A percentile compares a stretch with the other conserved stretches of the same genome.
Evolutionary conservation across 2,888 invertebrate genomes (phyloP).

Genomic region (Griposia aprilina): DNA sequence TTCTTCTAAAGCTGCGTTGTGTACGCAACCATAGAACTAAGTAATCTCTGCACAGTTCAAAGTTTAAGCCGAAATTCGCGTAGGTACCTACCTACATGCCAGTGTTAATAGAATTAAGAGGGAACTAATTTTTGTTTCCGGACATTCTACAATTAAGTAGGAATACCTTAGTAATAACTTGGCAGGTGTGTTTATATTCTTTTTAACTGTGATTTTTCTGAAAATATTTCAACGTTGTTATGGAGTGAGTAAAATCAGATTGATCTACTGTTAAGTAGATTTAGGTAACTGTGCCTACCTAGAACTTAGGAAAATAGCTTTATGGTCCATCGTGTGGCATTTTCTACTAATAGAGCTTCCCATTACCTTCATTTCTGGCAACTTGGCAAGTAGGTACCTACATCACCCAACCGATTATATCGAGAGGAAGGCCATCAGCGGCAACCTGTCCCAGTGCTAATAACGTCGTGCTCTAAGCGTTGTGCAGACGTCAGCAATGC

Average conservation of each 20-base stretch:
- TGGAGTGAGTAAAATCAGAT: not conserved
- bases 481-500: slow-evolving; percentile 12
- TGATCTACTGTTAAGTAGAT: not conserved
- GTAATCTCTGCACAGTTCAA: slow-evolving; percentile 41
- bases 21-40: slow-evolving; percentile 50
- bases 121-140: slow-evolving; percentile 2
- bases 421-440: slow-evolving; percentile 43
- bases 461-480: slow-evolving; percentile 7
- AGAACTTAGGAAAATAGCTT: slow-evolving; percentile 1
- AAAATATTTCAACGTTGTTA: not conserved
- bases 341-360: slow-evolving; percentile 17
- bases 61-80: slow-evolving; percentile 38
- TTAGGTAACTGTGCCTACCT: not conserved
- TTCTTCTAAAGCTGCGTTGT: slow-evolving; percentile 50
- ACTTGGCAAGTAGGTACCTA: slow-evolving; percentile 14
- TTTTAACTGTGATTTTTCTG: not conserved
- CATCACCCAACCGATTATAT: slow-evolving; percentile 31
- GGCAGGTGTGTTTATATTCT: not conserved
- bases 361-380: slow-evolving; percentile 30
- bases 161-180: not conserved
- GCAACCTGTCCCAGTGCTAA: slow-evolving; percentile 40
- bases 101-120: slow-evolving; percentile 30
- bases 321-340: not conserved
- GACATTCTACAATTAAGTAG: not conserved
- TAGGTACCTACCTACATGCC: slow-evolving; percentile 10